Evolutionary conservation across 2,888 invertebrate species (phyloP).

Genomic region (Temnothorax ravouxi): DNA sequence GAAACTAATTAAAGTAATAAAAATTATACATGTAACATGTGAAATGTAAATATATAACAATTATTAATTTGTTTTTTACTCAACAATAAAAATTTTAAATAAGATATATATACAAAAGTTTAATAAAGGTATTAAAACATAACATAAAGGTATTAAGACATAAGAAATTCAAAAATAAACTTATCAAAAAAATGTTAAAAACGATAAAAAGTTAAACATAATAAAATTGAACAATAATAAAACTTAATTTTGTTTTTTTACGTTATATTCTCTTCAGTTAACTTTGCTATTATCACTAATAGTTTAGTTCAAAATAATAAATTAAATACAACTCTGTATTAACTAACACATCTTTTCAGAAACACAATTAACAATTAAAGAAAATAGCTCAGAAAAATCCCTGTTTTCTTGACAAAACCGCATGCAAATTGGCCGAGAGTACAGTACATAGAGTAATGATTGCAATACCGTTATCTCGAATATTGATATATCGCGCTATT

Average conservation of each 20-base stretch:
- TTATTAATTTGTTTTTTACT: not conserved
- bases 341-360: not conserved
- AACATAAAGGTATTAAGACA: not conserved
- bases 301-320: not conserved
- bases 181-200: not conserved
- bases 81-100: slow-evolving; percentile 13
- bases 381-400: not conserved
- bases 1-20: too few relatives aligned
- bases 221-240: not conserved
- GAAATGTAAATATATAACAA: slow-evolving; percentile 30
- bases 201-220: too few relatives aligned
- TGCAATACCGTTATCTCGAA: slow-evolving; percentile 20
- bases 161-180: slow-evolving; percentile 10
- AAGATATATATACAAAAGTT: not conserved
- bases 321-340: not conserved
- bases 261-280: not conserved
- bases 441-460: slow-evolving; percentile 7
- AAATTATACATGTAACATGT: slow-evolving; percentile 26
- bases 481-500: not conserved
- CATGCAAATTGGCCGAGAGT: not conserved
- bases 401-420: not conserved
- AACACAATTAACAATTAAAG: not conserved
- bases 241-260: not conserved
- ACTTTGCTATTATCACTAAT: not conserved
- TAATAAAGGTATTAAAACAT: not conserved